Evolutionary conservation across 2,888 invertebrate species (phyloP).

Genomic region (Tridacna gigas): DNA sequence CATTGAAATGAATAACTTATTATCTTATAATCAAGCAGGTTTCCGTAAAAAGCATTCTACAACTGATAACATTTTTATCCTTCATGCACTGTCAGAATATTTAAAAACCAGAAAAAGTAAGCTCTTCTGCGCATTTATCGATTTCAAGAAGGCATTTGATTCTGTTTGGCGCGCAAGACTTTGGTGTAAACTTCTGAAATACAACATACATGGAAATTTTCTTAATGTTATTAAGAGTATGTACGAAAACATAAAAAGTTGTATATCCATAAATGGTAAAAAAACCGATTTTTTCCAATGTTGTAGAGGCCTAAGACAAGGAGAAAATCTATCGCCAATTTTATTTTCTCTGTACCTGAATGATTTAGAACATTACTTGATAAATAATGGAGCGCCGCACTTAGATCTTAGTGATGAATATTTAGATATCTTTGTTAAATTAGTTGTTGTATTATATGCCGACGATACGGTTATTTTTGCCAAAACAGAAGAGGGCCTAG

Average conservation of each 20-base stretch:
- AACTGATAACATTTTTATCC: conserved; percentile 26
- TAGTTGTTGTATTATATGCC: neutral
- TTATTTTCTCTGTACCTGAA: neutral
- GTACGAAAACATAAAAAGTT: neutral
- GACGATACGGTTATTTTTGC: neutral
- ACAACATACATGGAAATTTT: neutral
- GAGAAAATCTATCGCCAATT: conserved; percentile 1
- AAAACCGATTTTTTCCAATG: neutral
- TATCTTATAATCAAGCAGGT: conserved; percentile 16
- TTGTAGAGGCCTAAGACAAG: neutral
- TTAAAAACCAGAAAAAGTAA: conserved; percentile 9
- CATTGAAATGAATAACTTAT: neutral
- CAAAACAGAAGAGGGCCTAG: neutral
- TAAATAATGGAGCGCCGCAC: neutral
- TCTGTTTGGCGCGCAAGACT: conserved; percentile 11
- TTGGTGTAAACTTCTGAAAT: neutral
- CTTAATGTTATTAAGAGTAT: neutral
- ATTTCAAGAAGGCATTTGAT: conserved; percentile 31
- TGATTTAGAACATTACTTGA: neutral
- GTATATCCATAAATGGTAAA: neutral
- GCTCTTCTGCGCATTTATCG: conserved; percentile 22
- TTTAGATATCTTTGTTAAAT: conserved; percentile 13
- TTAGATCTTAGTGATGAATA: neutral
- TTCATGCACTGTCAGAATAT: conserved; percentile 30
- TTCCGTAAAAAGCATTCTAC: conserved; percentile 27